Base-by-base conservation (phyloP, 2,888 invertebrate genomes). In the Callyntrura guangdongensis region DNA sequence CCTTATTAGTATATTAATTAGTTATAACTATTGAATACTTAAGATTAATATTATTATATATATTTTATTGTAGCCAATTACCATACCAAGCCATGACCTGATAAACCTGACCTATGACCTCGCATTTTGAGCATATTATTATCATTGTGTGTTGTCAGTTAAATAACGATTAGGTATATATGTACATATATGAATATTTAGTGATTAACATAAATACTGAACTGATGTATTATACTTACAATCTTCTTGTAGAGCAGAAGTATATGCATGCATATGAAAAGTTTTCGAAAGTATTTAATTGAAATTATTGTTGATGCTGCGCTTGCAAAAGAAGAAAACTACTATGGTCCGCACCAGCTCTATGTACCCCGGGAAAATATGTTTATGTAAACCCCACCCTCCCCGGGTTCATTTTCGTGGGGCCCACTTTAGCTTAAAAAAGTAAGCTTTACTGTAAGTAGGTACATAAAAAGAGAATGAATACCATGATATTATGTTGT, bases 41-140 rank as follows among this genome's bases (percentile, higher is more conserved):
- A 61, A 25, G n/a, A n/a, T 81, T 53, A 36, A 22, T 53, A 14
- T 53, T 53, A 14, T 53, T 12, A 20, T 0, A 83, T 14, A 12
- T 47, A 49, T n/a, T 20, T 9, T 64, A 53, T 27, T n/a, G 47
- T 53, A 67, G 25, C 1, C 11, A 36, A 45, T 36, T 59, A 45
- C 61, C 20, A 81, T n/a, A 86, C 59, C 49, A 64, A 86, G 56
- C 86, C 86, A 86, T 86, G 86, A 86, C 86, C 86, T 86, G 86
- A 77, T 64, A 6, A 79, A 64, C 86, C 86, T 86, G 86, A 86
- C 79, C 77, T 79, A 61, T 67, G 27, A 77, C 74, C 74, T 77
- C 86, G 61, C 67, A 56, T 86, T 49, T 56, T 72, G 56, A 72
- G 56, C 45, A 74, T 45, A 59, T 36, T 56, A 56, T 82, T 82